phyloP scores from a whole-genome alignment of 2,888 invertebrate species.

The Phaedon cochleariae region DNA sequence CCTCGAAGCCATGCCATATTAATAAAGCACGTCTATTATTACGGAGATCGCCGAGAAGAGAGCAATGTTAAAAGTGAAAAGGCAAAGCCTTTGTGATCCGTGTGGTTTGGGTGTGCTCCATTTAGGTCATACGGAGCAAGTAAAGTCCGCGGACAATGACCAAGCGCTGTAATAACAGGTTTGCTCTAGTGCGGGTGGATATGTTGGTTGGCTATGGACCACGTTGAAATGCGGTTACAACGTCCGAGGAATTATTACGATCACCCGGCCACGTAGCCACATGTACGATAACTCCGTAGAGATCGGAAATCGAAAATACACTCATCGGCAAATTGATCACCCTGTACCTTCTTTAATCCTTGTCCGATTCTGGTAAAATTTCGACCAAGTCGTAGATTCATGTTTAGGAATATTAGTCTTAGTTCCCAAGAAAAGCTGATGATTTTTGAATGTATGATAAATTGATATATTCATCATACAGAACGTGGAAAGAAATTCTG shows the following conservation, averaged over 20 bases:
- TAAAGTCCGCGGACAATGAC: conserved; percentile 58
- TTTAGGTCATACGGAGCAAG: conserved; percentile 58
- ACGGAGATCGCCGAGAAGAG: neutral
- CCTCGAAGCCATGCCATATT: neutral
- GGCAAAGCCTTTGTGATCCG: conserved; percentile 43
- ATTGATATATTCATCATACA: too few species aligned
- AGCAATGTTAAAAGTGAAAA: conserved; percentile 33
- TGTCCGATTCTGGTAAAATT: too few species aligned
- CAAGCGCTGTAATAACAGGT: conserved; percentile 58
- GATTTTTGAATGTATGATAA: too few species aligned
- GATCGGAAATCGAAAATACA: neutral
- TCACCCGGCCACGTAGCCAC: neutral
- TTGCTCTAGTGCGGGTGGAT: conserved; percentile 59
- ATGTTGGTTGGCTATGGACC: conserved; percentile 43
- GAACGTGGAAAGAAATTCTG: too few species aligned
- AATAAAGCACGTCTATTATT: neutral
- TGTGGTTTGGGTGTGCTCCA: conserved; percentile 57
- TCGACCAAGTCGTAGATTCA: too few species aligned
- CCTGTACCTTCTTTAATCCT: too few species aligned
- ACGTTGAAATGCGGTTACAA: conserved; percentile 33
- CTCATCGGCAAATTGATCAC: too few species aligned
- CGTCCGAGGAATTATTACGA: conserved; percentile 14
- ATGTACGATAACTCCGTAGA: neutral
- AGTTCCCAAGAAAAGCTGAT: too few species aligned
- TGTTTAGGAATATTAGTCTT: too few species aligned